Base-by-base conservation (phyloP, 2,888 invertebrate species). In the Drosophila mayaguana region DNA sequence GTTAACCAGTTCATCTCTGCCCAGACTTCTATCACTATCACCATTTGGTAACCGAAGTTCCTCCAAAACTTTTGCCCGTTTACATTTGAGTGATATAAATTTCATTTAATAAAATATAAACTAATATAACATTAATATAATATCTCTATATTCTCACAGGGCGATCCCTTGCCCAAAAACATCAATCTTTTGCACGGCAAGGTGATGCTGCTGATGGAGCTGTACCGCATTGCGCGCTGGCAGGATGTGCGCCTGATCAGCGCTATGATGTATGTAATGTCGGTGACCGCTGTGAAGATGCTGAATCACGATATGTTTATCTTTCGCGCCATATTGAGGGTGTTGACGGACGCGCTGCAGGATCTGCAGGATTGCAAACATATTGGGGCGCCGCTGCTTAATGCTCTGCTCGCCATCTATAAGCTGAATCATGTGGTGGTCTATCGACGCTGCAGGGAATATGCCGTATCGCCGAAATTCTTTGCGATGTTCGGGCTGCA, bases 141-240 rank as follows among this genome's bases (percentile, higher is more conserved):
- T 18, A n/a, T 42, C 18, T 42, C 8, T 42, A 11, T 43, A 9
- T 12, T 14, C 16, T 56, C 55, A 9, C 40, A 75, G 71, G 25
- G n/a, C n/a, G 20, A 25, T 0, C 6, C 11, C n/a, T 28, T 34
- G 12, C 28, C 68, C 42, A 54, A 56, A 0, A 76, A 86, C 45
- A 65, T 73, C 0, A 91, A 91, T 63, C 64, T 69, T 5, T 8
- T 90, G 9, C 92, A 92, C 62, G 92, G 92, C 1, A 71, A 87
- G n/a, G 54, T 92, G 22, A 63, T 92, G 0, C 91, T 71, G 3
- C 16, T 83, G 50, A 38, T 57, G 28, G 61, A 83, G 2, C 50
- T 83, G 0, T 66, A 73, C 7, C 46, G 63, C 3, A 7, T 75
- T 8, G 40, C 68, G 0, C 54, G 57, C 42, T 73, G 78, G 69